phyloP scores from a whole-genome alignment of 2,113 vertebrate species.

The Murina feae region DNA sequence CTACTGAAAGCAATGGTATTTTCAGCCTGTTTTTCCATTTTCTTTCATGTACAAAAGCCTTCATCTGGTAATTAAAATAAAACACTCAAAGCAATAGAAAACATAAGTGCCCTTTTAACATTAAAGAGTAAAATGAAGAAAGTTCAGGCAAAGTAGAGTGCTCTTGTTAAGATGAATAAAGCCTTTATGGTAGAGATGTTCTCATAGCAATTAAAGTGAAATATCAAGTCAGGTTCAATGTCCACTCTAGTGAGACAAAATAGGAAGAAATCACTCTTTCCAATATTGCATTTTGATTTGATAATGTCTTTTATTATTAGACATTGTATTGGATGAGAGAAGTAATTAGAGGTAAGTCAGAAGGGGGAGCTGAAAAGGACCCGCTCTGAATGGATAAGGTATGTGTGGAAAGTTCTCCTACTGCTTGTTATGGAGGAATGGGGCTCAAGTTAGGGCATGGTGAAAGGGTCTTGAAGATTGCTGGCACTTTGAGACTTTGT shows the following conservation, averaged over 20 bases:
- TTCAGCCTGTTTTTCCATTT: slow-evolving; percentile 32
- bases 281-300: not conserved
- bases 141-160: not conserved
- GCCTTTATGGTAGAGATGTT: slow-evolving; percentile 41
- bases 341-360: not conserved
- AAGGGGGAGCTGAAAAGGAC: not conserved
- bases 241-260: slow-evolving; percentile 71
- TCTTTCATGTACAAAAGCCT: slow-evolving; percentile 57
- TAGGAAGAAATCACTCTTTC: slow-evolving; percentile 53
- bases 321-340: not conserved
- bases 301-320: not conserved
- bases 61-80: slow-evolving; percentile 64
- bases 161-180: not conserved
- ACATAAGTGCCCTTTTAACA: slow-evolving; percentile 36
- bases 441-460: not conserved
- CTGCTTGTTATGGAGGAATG: not conserved
- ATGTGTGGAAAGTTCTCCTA: not conserved
- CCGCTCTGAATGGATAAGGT: not conserved
- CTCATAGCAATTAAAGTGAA: slow-evolving; percentile 83
- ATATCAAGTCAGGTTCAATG: slow-evolving; percentile 76
- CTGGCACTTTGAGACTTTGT: not conserved
- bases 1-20: not conserved
- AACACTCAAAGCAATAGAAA: slow-evolving; percentile 57
- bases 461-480: not conserved
- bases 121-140: slow-evolving; percentile 19